Evolutionary conservation across 2,797 vertebrate species (phyloP).

Genomic region (Falco peregrinus): DNA sequence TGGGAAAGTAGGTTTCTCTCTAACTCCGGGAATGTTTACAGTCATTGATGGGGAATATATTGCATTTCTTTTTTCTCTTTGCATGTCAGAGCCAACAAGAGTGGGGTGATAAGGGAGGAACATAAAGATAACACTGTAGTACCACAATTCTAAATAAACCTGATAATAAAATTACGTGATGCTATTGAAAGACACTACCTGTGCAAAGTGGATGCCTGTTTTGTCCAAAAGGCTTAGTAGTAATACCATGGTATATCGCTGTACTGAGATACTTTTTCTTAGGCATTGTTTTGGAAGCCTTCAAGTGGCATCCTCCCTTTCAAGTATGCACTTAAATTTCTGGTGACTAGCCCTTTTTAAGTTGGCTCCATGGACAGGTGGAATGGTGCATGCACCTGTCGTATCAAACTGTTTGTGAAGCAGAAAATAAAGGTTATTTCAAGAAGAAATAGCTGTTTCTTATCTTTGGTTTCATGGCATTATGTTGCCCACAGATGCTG

Average conservation of each 20-base stretch:
- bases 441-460: not conserved
- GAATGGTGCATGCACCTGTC: rapidly evolving
- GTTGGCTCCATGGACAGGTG: not conserved
- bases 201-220: not conserved
- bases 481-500: not conserved
- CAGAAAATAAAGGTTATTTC: not conserved
- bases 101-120: not conserved
- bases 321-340: not conserved
- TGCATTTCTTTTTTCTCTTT: not conserved
- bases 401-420: not conserved
- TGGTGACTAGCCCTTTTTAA: not conserved
- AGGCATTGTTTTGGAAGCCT: not conserved
- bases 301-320: not conserved
- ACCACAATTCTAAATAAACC: not conserved
- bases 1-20: not conserved
- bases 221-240: not conserved
- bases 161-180: not conserved
- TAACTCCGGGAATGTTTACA: not conserved
- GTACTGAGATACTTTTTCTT: not conserved
- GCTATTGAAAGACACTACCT: not conserved
- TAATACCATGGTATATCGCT: no score
- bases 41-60: not conserved
- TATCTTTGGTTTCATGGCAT: not conserved
- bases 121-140: rapidly evolving
- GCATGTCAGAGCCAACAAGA: not conserved